Evolutionary conservation across 2,888 invertebrate species (phyloP).

Genomic region (Arge pagana): DNA sequence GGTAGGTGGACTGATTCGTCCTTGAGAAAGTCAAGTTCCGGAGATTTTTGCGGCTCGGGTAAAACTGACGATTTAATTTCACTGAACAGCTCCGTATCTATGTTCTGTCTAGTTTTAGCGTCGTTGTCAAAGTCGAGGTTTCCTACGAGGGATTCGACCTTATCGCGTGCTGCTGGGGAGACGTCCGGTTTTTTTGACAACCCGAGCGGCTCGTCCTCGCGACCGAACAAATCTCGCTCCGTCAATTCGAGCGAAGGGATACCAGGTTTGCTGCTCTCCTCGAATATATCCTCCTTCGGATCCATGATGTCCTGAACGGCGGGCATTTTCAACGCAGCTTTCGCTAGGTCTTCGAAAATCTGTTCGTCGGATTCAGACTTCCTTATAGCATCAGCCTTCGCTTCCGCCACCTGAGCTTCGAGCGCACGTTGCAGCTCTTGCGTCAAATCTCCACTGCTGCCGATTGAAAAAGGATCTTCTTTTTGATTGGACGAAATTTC

Average conservation of each 20-base stretch:
- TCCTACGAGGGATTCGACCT: not conserved
- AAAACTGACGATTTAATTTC: slow-evolving; percentile 38
- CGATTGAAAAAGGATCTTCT: no score
- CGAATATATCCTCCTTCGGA: slow-evolving; percentile 12
- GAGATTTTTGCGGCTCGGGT: slow-evolving; percentile 40
- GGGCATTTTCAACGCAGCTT: slow-evolving; percentile 17
- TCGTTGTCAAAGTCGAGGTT: not conserved
- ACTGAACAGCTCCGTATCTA: slow-evolving; percentile 26
- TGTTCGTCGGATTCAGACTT: slow-evolving; percentile 15
- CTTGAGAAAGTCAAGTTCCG: slow-evolving; percentile 38
- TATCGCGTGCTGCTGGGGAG: not conserved
- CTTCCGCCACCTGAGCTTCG: slow-evolving; percentile 10
- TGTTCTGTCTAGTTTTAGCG: not conserved
- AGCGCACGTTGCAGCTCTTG: slow-evolving; percentile 5
- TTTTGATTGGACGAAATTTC: no score
- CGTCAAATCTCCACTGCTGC: slow-evolving; percentile 1
- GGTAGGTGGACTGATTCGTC: slow-evolving; percentile 30
- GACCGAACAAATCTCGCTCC: slow-evolving; percentile 8
- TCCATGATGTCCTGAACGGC: slow-evolving; percentile 16
- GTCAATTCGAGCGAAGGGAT: not conserved
- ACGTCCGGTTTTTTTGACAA: not conserved
- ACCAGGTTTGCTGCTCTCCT: not conserved
- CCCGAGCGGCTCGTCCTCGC: slow-evolving; percentile 6
- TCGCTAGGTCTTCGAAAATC: slow-evolving; percentile 10
- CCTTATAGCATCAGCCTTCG: not conserved